phyloP scores from a whole-genome alignment of 2,113 vertebrate species.

The Chlorodrepanis virens region DNA sequence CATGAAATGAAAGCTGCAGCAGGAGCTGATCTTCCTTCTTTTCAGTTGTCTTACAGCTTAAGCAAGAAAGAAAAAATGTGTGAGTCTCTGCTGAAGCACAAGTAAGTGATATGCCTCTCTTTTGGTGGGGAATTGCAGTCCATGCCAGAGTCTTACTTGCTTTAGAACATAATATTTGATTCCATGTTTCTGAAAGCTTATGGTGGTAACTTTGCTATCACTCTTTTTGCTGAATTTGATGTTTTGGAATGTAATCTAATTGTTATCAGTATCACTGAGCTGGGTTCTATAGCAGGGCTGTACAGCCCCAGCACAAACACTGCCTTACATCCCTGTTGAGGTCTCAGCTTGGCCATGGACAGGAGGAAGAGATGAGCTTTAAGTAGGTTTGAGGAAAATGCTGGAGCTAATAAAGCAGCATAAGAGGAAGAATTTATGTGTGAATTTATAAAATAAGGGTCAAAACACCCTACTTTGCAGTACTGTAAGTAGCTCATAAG shows the following conservation, averaged over 20 bases:
- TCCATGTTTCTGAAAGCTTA: neutral
- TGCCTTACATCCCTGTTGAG: accelerated
- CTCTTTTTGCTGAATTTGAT: neutral
- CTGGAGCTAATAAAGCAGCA: neutral
- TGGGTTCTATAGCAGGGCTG: neutral
- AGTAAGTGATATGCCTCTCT: slow-evolving; percentile 11
- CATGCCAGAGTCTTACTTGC: neutral
- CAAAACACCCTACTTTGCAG: neutral
- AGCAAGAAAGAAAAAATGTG: neutral
- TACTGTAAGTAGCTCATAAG: accelerated
- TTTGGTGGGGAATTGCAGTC: neutral
- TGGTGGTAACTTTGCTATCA: neutral
- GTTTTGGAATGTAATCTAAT: neutral
- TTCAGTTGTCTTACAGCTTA: neutral
- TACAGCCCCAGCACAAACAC: accelerated
- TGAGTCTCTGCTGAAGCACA: neutral
- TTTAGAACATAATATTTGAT: neutral
- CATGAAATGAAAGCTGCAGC: slow-evolving; percentile 4
- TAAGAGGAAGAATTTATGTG: neutral
- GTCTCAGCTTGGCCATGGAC: accelerated
- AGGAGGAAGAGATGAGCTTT: neutral
- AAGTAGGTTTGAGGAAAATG: neutral
- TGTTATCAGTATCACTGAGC: accelerated
- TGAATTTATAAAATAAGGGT: neutral
- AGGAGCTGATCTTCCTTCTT: slow-evolving; percentile 22